Base-by-base conservation (phyloP, 2,888 invertebrate genomes). In the Branchinecta sandiegonensis region DNA sequence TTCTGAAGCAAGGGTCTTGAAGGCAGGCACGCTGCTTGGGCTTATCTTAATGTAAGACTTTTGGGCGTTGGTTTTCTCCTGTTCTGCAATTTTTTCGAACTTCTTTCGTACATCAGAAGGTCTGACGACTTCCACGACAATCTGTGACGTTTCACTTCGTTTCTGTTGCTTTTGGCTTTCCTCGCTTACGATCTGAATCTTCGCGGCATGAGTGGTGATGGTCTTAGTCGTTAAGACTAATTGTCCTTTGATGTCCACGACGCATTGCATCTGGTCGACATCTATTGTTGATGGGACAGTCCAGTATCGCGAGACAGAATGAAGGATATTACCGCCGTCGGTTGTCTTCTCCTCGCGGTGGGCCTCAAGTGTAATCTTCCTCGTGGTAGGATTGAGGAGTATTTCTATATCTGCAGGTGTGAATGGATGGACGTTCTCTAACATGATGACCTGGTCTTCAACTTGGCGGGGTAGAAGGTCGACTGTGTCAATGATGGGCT, bases 91-190 rank as follows among this genome's bases (percentile, higher is more conserved):
- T 56, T 56, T 56, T 10, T 56, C 63, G 63, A 56, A 56, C 10
- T 56, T 56, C 63, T 56, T 56, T 56, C 63, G 63, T 9, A 56
- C 63, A 23, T 56, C 63, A 23, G 63, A 56, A 9, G 63, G 63
- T 3, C 63, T 56, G 9, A 11, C 12, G 23, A 23, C 63, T 10
- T 56, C 63, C 10, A 10, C 9, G 23, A 56, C 23, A 56, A 56
- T 56, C 10, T 56, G 11, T 10, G 63, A 56, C 37, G 4, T 37
- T 56, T 56, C 63, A 56, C 23, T 23, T 56, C n/a, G n/a, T 8
- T n/a, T 56, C 23, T n/a, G 63, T 56, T 56, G 11, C 23, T 10
- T 56, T 10, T 56, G 63, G n/a, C 8, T 23, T 17, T 56, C 63
- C n/a, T 56, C 63, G 23, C 23, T 56, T 23, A 56, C 8, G 23